Conservation (phyloP, 2,888 invertebrate species). For the Brachynemurus nebulosus region DNA sequence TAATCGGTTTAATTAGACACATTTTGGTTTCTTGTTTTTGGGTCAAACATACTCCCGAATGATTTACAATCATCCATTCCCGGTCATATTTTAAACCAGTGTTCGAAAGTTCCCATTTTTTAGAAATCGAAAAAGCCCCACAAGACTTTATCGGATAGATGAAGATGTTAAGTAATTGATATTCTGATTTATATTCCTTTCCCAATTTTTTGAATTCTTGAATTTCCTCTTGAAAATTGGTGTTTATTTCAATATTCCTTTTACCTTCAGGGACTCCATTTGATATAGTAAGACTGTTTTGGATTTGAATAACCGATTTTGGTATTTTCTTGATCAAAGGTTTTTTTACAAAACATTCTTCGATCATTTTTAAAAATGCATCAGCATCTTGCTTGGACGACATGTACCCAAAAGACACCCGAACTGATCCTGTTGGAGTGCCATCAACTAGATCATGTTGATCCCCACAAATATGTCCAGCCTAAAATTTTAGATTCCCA, state of each 20-base stretch:
- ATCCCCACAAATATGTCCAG: constrained; percentile 88
- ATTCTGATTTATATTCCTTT: neutral
- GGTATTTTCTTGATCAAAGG: constrained; percentile 30
- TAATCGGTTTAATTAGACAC: constrained; percentile 59
- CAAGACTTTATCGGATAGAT: constrained; percentile 90
- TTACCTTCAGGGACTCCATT: neutral
- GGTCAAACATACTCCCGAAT: constrained; percentile 68
- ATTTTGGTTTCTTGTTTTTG: constrained; percentile 73
- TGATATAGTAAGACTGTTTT: constrained; percentile 13
- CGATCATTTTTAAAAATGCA: constrained; percentile 56
- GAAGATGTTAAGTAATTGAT: constrained; percentile 31
- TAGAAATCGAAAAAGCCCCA: constrained; percentile 53
- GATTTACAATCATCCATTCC: constrained; percentile 84
- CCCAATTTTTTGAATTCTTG: neutral
- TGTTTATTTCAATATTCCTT: too few species aligned
- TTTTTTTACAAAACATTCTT: constrained; percentile 53
- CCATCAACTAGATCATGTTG: constrained; percentile 73
- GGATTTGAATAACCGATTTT: neutral
- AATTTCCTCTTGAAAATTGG: constrained; percentile 1
- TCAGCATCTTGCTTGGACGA: constrained; percentile 61
- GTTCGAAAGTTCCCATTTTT: constrained; percentile 55
- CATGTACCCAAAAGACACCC: constrained; percentile 88
- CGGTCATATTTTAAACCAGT: constrained; percentile 81
- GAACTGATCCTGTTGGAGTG: constrained; percentile 79
- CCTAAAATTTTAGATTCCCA: too few species aligned